Base-by-base conservation (phyloP, 2,888 invertebrate species). In the Dorcus hopei region DNA sequence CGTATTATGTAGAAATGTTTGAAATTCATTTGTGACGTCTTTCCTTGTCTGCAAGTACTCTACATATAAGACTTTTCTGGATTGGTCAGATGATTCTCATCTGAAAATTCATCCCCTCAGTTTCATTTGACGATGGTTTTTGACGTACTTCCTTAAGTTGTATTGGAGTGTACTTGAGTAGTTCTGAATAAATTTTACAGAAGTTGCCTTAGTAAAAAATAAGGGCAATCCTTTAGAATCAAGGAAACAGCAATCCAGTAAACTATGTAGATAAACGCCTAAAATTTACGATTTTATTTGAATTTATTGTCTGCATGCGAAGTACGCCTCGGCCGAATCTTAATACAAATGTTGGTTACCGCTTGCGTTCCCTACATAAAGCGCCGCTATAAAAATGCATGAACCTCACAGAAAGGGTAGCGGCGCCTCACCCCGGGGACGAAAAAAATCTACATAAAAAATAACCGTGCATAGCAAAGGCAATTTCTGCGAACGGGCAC, bases 401-500 rank as follows among this genome's bases (percentile, higher is more conserved):
- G 68, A 61, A 61, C 66, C 71, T 66, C 63, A 65, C 66, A 61
- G 68, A 74, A 74, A 72, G 74, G 74, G 73, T 73, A 72, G 72
- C 56, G 47, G 50, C 70, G 68, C 62, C 65, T 69, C 64, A 65
- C 70, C 71, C 70, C 63, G 61, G 69, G 68, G 69, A 69, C 65
- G 65, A 69, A 69, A 73, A 65, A 75, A 76, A 76, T 77, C 76
- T 76, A 73, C 77, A 76, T 76, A 76, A 76, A 77, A 77, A 77
- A 76, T 76, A 77, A 76, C 73, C 74, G 74, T 71, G 73, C 75
- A 74, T 74, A 75, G 73, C 75, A 72, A 74, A 75, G 77, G 78
- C 78, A 78, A 79, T 79, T 78, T 77, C 76, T 73, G 73, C 77
- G 75, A 77, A 77, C 77, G 78, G 77, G 75, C 74, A 76, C 78